Evolutionary conservation across 1,140 invertebrate genomes (phyloP), one percentile per base, ranked within the genome.

Genomic region (Drosophila sp.): DNA sequence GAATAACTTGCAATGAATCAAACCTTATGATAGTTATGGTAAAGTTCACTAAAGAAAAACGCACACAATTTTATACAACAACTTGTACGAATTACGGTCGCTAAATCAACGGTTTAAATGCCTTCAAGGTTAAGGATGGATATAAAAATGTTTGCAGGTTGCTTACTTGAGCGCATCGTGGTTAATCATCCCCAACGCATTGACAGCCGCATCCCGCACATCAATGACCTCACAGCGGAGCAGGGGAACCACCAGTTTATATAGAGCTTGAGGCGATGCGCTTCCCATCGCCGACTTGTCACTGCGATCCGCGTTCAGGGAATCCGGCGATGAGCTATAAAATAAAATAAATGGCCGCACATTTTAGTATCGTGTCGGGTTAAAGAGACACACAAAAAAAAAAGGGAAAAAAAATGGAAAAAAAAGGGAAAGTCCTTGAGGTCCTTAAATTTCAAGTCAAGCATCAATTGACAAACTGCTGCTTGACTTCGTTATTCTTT

Each of bases 141-240:
- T 4, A 14, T 18, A 38, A 54, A 18, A 9, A 32, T 29, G 4
- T 34, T 1, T 16, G 34, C 65, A 32, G 51, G 29, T 45, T 48
- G 93, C 94, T 94, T 93, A 99, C 98, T 97, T 98, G 51, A 98
- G 94, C 57, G 98, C 97, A 79, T 96, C 95, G 25, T 97, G 95
- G 92, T 99, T 99, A 74, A 98, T 97, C 92, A 97, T 97, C 62
- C 98, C 98, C 65, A 99, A 94, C 1, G 98, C 98, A 74, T 97
- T 95, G 9, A 99, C 97, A 45, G 97, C 97, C 7, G 97, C 96
- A 93, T 99, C 98, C 56, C 98, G 92, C 54, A 99, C 97, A 92
- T 99, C 98, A 1, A 94, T 94, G 27, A 96, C 95, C 91, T 99
- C 99, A 93, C 97, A 99, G 72, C 97, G 94, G 69, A 97, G 92